Evolutionary conservation across 2,888 invertebrate genomes (phyloP).

Genomic region (Dinocampus coccinellae): DNA sequence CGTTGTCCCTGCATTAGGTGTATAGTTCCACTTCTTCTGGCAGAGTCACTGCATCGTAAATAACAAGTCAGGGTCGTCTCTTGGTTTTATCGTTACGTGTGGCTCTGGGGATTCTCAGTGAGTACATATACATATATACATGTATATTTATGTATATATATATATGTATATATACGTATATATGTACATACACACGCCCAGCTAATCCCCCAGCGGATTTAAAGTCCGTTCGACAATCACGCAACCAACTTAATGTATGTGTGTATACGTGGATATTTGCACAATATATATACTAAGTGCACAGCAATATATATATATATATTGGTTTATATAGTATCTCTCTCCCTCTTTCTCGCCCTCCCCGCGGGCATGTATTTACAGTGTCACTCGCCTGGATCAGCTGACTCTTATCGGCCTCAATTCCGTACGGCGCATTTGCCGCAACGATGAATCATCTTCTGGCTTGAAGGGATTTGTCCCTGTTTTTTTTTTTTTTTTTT

Average conservation of each 20-base stretch:
- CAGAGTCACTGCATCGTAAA: conserved; percentile 35
- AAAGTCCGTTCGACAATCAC: conserved; percentile 41
- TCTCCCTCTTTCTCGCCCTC: too few relatives aligned
- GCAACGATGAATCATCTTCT: conserved; percentile 21
- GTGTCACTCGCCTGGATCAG: conserved; percentile 28
- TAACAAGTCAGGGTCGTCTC: conserved; percentile 31
- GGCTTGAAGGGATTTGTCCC: neutral
- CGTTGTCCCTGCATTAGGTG: neutral
- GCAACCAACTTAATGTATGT: conserved; percentile 31
- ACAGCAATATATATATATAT: neutral
- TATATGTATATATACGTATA: too few relatives aligned
- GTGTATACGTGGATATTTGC: neutral
- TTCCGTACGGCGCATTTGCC: conserved; percentile 16
- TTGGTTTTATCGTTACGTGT: conserved; percentile 36
- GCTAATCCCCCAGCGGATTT: conserved; percentile 36
- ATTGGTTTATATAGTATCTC: neutral
- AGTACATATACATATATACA: too few relatives aligned
- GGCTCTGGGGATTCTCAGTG: conserved; percentile 32
- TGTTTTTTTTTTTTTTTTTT: neutral
- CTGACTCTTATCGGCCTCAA: conserved; percentile 31
- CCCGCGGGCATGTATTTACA: conserved; percentile 14
- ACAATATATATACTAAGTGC: too few relatives aligned
- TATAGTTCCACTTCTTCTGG: conserved; percentile 4
- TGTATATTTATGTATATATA: too few relatives aligned
- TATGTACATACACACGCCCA: too few relatives aligned